Conservation (phyloP, 2,113 vertebrate species). For the Corythoichthys haematopterus region DNA sequence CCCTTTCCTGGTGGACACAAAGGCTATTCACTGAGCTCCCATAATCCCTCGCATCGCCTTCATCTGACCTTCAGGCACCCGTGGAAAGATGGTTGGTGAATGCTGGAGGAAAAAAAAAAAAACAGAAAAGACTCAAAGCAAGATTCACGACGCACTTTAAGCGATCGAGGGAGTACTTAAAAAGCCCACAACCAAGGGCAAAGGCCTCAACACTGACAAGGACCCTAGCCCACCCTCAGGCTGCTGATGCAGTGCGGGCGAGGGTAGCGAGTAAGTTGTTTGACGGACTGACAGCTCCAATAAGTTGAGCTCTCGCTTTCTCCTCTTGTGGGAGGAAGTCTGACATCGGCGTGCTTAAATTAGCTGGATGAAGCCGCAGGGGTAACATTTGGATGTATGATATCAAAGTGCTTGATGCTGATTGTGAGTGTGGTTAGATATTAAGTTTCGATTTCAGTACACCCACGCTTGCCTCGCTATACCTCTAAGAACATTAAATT, state of each 20-base stretch:
- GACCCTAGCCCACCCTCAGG: background rate
- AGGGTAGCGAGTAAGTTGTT: background rate
- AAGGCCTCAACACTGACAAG: background rate
- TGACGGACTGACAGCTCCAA: background rate
- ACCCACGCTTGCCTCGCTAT: too few relatives aligned
- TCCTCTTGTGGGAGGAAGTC: background rate
- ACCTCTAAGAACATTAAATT: too few relatives aligned
- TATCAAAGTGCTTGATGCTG: background rate
- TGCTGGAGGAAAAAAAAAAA: conserved; percentile 28
- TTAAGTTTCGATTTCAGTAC: too few relatives aligned
- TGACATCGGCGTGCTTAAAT: background rate
- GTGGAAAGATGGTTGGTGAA: conserved; percentile 49
- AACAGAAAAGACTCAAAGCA: conserved; percentile 3
- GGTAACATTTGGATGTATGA: background rate
- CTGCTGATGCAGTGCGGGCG: background rate
- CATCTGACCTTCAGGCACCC: conserved; percentile 64
- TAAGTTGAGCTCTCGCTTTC: background rate
- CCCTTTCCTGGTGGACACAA: conserved; percentile 64
- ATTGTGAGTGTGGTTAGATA: background rate
- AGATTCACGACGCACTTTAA: background rate
- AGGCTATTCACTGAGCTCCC: conserved; percentile 60
- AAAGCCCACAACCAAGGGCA: background rate
- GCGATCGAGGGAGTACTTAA: background rate
- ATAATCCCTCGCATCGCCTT: conserved; percentile 71
- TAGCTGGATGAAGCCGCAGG: background rate